Conservation (phyloP, 2,797 vertebrate species). For the Amphiprion clarkii region DNA sequence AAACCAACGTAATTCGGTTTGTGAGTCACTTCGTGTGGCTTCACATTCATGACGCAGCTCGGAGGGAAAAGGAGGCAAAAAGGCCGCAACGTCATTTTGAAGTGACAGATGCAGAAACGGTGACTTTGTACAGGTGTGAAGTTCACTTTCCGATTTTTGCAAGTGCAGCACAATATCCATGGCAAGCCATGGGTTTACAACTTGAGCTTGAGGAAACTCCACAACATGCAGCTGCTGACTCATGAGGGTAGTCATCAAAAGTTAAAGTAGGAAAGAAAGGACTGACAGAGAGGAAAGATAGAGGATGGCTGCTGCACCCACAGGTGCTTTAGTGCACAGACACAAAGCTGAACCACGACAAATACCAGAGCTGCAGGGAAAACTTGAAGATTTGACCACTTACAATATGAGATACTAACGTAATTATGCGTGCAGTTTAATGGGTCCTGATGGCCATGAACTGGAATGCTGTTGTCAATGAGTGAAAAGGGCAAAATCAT, state of each 20-base stretch:
- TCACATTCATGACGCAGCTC: slow-evolving; percentile 62
- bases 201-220: slow-evolving; percentile 44
- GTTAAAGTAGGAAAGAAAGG: slow-evolving; percentile 26
- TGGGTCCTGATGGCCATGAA: slow-evolving; percentile 28
- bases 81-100: slow-evolving; percentile 19
- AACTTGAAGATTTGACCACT: too few relatives aligned
- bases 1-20: slow-evolving; percentile 51
- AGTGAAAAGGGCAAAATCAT: slow-evolving; percentile 59
- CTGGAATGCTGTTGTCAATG: slow-evolving; percentile 53
- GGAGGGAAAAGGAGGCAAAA: slow-evolving; percentile 13
- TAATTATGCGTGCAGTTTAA: slow-evolving; percentile 35
- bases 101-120: slow-evolving; percentile 18
- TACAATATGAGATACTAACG: neutral
- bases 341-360: neutral
- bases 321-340: slow-evolving; percentile 48
- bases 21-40: slow-evolving; percentile 64
- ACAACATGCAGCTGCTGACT: slow-evolving; percentile 61
- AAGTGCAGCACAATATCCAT: slow-evolving; percentile 3
- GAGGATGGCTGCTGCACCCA: slow-evolving; percentile 32
- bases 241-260: slow-evolving; percentile 49
- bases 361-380: too few relatives aligned
- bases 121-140: slow-evolving; percentile 56
- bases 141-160: slow-evolving; percentile 30
- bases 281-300: slow-evolving; percentile 11
- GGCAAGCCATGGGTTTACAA: slow-evolving; percentile 24